These are phyloP conservation scores for Coelopa pilipes DNA, from an alignment of 2,888 invertebrate genomes.

Conservation along the genomic window DNA sequence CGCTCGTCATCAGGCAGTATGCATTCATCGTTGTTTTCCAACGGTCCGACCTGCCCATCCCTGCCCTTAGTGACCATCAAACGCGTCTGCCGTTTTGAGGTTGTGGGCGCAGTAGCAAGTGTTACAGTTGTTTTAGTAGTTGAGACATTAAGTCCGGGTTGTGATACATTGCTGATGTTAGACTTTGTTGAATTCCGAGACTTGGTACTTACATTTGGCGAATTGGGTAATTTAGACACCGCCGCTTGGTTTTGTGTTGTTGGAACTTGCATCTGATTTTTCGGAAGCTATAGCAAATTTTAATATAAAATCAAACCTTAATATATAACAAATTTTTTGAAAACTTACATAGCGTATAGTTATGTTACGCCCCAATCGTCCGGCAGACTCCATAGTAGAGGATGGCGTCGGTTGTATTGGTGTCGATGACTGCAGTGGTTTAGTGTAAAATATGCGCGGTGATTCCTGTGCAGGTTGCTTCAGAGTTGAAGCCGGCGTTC, in stretches of 20 bases:
- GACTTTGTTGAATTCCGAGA: too few relatives aligned
- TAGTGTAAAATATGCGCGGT: slow-evolving; percentile 48
- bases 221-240: too few relatives aligned
- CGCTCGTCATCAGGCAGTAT: slow-evolving; percentile 40
- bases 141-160: neutral
- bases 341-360: neutral
- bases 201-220: too few relatives aligned
- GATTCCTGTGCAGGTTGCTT: slow-evolving; percentile 47
- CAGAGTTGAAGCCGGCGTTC: slow-evolving; percentile 12
- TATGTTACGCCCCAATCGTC: neutral
- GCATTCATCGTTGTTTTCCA: slow-evolving; percentile 35
- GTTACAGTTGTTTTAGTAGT: slow-evolving; percentile 25
- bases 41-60: neutral
- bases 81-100: slow-evolving; percentile 34
- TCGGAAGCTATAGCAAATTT: too few relatives aligned
- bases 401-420: slow-evolving; percentile 32
- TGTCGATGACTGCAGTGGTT: slow-evolving; percentile 45
- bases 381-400: too few relatives aligned
- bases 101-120: slow-evolving; percentile 36
- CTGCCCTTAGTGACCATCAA: slow-evolving; percentile 36
- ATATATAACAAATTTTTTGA: neutral
- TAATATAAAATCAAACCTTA: too few relatives aligned
- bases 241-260: too few relatives aligned
- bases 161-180: too few relatives aligned
- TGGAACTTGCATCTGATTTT: too few relatives aligned